phyloP scores from a whole-genome alignment of 2,797 vertebrate species.

The Staurois parvus region DNA sequence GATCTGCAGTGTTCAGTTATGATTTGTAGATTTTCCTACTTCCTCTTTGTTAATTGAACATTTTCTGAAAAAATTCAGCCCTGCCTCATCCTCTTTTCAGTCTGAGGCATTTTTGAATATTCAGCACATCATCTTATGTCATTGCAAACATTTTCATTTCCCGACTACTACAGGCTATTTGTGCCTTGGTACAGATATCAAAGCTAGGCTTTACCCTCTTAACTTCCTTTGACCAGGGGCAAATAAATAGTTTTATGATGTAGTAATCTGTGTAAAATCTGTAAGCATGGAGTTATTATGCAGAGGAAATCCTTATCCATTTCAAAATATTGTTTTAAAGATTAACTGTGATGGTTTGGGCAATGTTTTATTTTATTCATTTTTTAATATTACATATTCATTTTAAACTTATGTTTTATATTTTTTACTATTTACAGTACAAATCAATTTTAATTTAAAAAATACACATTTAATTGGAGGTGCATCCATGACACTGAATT shows the following conservation, averaged over 20 bases:
- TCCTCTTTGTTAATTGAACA: neutral
- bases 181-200: slow-evolving; percentile 30
- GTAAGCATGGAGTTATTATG: slow-evolving; percentile 22
- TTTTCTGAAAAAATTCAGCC: neutral
- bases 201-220: slow-evolving; percentile 19
- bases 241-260: neutral
- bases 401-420: no score
- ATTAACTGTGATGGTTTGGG: no score
- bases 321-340: no score
- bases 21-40: neutral
- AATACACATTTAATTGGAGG: no score
- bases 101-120: slow-evolving; percentile 33
- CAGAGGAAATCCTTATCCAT: neutral
- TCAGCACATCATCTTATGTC: slow-evolving; percentile 20
- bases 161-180: slow-evolving; percentile 17
- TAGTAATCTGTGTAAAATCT: neutral
- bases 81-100: neutral
- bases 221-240: neutral
- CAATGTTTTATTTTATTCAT: no score
- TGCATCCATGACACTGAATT: no score
- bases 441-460: no score
- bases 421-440: no score
- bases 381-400: no score
- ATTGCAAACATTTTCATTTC: slow-evolving; percentile 27
- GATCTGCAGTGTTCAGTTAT: neutral